Percentiles rank a stretch among this genome's conserved stretches.
These are phyloP conservation scores for Tachina lurida DNA, from an alignment of 2,888 invertebrate genomes.

Conservation along the genomic window DNA sequence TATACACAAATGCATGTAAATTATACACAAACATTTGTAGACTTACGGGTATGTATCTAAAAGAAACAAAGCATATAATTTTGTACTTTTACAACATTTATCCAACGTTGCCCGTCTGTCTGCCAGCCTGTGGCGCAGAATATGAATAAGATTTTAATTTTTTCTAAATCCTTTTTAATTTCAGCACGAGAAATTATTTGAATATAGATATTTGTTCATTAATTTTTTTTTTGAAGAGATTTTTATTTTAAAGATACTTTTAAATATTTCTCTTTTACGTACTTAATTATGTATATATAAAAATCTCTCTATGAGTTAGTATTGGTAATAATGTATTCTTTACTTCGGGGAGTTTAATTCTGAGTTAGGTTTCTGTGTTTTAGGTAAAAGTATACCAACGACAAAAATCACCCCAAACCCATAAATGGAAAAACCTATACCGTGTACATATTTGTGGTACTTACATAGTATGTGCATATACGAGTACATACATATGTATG, in stretches of 20 bases:
- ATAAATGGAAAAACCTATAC: not conserved
- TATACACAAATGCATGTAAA: no score
- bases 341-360: constrained; percentile 47
- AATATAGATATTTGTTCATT: not conserved
- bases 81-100: no score
- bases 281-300: not conserved
- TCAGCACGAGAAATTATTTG: not conserved
- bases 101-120: no score
- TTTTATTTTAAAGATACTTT: not conserved
- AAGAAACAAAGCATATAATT: no score
- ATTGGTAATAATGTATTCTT: constrained; percentile 40
- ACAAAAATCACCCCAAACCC: not conserved
- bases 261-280: not conserved
- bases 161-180: not conserved
- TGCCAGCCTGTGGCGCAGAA: no score
- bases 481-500: no score
- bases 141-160: not conserved
- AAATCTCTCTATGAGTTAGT: constrained; percentile 30
- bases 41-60: no score
- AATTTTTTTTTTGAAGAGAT: constrained; percentile 13
- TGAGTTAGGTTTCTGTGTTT: constrained; percentile 19
- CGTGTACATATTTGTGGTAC: not conserved
- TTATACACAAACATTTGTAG: no score
- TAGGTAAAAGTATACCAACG: constrained; percentile 30
- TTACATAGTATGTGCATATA: no score